phyloP scores from a whole-genome alignment of 2,888 invertebrate species.

The Calameuta filiformis region DNA sequence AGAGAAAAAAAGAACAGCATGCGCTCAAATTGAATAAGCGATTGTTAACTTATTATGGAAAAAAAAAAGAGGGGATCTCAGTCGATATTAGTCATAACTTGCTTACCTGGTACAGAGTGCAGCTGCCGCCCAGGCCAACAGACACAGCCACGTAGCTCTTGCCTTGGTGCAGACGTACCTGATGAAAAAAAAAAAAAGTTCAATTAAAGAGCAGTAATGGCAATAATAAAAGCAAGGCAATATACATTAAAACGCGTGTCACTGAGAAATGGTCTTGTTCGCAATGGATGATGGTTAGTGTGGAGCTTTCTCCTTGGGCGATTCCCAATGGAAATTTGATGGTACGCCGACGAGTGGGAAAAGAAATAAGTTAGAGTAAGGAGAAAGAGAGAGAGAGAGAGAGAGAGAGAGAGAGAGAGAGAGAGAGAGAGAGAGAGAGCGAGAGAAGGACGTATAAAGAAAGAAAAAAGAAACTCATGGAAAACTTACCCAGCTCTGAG shows the following conservation, averaged over 20 bases:
- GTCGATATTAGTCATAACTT: neutral
- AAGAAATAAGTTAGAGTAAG: neutral
- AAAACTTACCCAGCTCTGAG: slow-evolving; percentile 77
- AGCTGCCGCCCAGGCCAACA: slow-evolving; percentile 85
- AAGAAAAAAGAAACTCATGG: neutral
- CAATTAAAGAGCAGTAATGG: neutral
- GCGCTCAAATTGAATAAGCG: neutral
- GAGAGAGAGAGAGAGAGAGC: no score
- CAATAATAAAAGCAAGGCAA: neutral
- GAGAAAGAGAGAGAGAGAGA: no score
- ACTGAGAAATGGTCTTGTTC: neutral
- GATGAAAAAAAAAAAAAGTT: slow-evolving; percentile 21
- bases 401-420: no score
- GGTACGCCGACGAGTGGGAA: neutral
- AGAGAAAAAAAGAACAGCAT: neutral
- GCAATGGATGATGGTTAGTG: no score
- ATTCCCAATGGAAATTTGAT: neutral
- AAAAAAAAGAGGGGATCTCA: neutral
- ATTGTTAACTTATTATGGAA: neutral
- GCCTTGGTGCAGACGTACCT: slow-evolving; percentile 88
- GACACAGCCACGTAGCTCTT: slow-evolving; percentile 83
- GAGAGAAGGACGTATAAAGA: neutral
- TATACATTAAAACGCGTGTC: neutral
- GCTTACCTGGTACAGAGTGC: slow-evolving; percentile 87
- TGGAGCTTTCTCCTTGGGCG: neutral